Conservation (phyloP, 1,140 invertebrate genomes). For the Leguminivora glycinivorella region DNA sequence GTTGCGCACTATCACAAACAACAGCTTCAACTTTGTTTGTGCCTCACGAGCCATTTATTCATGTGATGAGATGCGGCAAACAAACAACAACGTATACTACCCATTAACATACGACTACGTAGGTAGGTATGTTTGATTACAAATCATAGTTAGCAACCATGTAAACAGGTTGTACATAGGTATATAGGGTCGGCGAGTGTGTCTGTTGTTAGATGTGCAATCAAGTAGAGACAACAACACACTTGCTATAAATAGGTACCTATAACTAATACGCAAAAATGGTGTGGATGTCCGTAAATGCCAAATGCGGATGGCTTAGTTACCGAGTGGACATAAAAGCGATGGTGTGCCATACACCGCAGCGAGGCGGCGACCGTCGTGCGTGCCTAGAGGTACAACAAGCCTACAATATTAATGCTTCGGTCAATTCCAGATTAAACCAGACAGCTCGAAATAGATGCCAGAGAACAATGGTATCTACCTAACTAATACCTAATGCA, state of each 20-base stretch:
- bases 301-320: background rate
- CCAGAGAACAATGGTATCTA: background rate
- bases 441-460: conserved; percentile 2
- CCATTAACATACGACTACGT: background rate
- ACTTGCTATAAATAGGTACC: no score
- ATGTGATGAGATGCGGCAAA: conserved; percentile 28
- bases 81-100: conserved; percentile 9
- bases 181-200: background rate
- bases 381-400: conserved; percentile 5
- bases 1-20: conserved; percentile 46
- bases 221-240: background rate
- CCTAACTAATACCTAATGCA: background rate
- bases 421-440: conserved; percentile 12
- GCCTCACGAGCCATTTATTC: conserved; percentile 51
- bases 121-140: background rate
- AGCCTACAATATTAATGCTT: background rate
- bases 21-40: conserved; percentile 54
- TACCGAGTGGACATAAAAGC: background rate
- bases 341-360: background rate
- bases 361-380: background rate
- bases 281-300: background rate
- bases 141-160: conserved; percentile 1
- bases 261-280: background rate
- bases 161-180: background rate
- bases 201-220: conserved; percentile 1